These are phyloP conservation scores for Panorpa germanica DNA, from an alignment of 2,888 invertebrate genomes.

Conservation along the genomic window DNA sequence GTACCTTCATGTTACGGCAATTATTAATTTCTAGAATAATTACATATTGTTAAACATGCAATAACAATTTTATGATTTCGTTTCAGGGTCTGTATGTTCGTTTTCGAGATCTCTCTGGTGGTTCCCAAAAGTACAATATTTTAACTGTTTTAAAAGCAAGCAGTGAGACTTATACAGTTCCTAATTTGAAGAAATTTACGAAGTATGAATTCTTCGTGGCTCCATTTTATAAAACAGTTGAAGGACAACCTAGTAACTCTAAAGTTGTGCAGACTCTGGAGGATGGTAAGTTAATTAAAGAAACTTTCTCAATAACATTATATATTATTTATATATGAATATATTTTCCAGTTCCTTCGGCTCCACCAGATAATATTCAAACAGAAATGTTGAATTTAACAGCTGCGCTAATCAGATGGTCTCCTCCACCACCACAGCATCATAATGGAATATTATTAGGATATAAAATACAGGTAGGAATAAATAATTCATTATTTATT, in stretches of 20 bases:
- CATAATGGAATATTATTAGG: conserved; percentile 45
- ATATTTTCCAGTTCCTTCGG: conserved; percentile 39
- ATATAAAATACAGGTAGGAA: conserved; percentile 37
- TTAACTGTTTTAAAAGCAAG: conserved; percentile 38
- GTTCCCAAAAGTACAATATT: conserved; percentile 41
- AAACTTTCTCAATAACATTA: no score
- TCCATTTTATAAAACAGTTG: conserved; percentile 67
- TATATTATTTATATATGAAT: conserved; percentile 5
- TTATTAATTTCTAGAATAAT: no score
- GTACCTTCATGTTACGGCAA: no score
- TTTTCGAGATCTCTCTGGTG: conserved; percentile 40
- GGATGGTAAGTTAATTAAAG: conserved; percentile 46
- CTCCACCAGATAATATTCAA: conserved; percentile 59
- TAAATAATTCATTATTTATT: neutral
- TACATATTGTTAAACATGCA: no score
- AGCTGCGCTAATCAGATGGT: conserved; percentile 65
- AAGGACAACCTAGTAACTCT: conserved; percentile 87
- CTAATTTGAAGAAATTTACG: conserved; percentile 57
- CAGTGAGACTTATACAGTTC: conserved; percentile 44
- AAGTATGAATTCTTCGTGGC: conserved; percentile 77
- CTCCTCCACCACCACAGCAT: conserved; percentile 56
- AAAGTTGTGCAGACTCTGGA: conserved; percentile 70
- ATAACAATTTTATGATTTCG: no score
- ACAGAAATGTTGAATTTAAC: conserved; percentile 65
- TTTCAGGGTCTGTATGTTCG: conserved; percentile 48